Conservation (phyloP, 2,888 invertebrate genomes). For the Listrodromus nycthemerus region DNA sequence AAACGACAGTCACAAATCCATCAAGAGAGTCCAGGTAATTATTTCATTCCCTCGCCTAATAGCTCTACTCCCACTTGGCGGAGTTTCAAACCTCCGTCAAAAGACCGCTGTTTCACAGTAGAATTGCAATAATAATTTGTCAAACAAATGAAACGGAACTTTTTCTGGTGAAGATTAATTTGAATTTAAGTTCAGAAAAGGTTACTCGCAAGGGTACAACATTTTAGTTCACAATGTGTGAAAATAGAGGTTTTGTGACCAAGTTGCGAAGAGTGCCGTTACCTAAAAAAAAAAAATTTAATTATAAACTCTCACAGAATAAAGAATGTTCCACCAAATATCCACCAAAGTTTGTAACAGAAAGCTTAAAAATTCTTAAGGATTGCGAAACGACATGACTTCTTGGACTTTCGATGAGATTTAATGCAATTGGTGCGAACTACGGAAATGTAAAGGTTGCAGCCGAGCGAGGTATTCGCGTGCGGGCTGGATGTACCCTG, state of each 20-base stretch:
- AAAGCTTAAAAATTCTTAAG: background rate
- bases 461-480: background rate
- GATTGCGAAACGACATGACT: background rate
- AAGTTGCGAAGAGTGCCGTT: background rate
- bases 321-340: background rate
- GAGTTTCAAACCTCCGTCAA: no score
- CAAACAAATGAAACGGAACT: no score
- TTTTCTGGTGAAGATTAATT: no score
- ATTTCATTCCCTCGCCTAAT: background rate
- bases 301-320: background rate
- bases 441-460: background rate
- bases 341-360: background rate
- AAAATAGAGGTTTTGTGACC: no score
- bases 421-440: background rate
- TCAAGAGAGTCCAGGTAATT: constrained; percentile 92
- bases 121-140: no score
- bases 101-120: no score
- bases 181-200: no score
- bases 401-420: background rate
- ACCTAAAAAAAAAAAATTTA: background rate
- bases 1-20: constrained; percentile 94
- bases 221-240: no score
- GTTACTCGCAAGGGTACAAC: no score
- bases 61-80: background rate
- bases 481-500: background rate